phyloP scores from a whole-genome alignment of 1,140 invertebrate genomes.

The Trachelipus rathkii region DNA sequence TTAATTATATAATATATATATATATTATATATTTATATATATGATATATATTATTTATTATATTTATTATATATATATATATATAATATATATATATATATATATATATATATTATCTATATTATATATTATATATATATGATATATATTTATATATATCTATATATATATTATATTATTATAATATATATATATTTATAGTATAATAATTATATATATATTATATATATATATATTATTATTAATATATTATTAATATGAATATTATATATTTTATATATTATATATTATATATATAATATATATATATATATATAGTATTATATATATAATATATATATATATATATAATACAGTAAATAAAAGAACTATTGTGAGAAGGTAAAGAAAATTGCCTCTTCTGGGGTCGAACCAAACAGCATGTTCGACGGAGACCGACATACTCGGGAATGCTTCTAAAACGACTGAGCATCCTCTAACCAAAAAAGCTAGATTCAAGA shows the following conservation, averaged over 20 bases:
- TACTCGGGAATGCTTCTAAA: no score
- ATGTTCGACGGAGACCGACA: no score
- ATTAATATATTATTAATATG: not conserved
- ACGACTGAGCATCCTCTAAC: no score
- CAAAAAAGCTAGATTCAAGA: no score
- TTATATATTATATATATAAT: constrained; percentile 14
- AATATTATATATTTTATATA: not conserved
- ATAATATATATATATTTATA: constrained; percentile 8
- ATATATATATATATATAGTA: constrained; percentile 16
- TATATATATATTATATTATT: constrained; percentile 17
- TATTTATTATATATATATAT: constrained; percentile 16
- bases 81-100: constrained; percentile 18
- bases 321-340: constrained; percentile 21
- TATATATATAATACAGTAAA: constrained; percentile 10
- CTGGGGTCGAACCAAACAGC: no score
- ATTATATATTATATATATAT: constrained; percentile 8
- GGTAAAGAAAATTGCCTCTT: no score
- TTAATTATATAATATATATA: no score
- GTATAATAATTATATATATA: constrained; percentile 18
- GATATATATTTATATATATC: not conserved
- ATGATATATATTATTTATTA: constrained; percentile 13
- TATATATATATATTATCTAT: constrained; percentile 18
- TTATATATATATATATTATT: constrained; percentile 18
- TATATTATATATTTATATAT: not conserved
- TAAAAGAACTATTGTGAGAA: no score